These are phyloP conservation scores for Amphilophus citrinellus DNA, from an alignment of 2,113 vertebrate species.

Conservation along the genomic window DNA sequence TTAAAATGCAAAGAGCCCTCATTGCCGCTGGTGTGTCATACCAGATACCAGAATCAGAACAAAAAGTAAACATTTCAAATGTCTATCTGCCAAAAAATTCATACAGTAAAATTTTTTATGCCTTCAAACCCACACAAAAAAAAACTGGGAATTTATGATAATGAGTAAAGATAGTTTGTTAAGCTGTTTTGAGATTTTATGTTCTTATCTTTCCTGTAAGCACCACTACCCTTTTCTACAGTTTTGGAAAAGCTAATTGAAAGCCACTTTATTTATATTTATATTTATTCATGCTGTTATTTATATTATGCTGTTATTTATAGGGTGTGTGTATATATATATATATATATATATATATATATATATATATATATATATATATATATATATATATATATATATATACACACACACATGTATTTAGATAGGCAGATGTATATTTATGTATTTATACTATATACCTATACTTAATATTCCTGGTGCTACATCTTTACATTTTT, in stretches of 20 bases:
- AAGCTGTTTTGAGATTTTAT: neutral
- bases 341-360: too few species aligned
- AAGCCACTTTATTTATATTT: neutral
- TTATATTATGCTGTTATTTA: too few species aligned
- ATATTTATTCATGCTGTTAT: too few species aligned
- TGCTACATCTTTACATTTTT: too few species aligned
- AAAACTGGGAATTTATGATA: neutral
- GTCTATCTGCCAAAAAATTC: neutral
- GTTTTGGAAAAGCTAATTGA: neutral
- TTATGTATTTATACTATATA: too few species aligned
- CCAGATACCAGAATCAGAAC: neutral
- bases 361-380: too few species aligned
- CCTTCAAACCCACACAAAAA: constrained; percentile 2
- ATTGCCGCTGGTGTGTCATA: neutral
- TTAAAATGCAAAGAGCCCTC: neutral
- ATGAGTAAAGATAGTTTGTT: neutral
- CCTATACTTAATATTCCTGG: too few species aligned
- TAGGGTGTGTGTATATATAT: too few species aligned
- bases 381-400: too few species aligned
- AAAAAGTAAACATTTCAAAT: constrained; percentile 25
- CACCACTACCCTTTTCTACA: neutral
- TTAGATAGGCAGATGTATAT: too few species aligned
- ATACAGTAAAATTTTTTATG: neutral
- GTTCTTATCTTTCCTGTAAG: neutral
- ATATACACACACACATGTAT: too few species aligned